phyloP scores from a whole-genome alignment of 2,113 vertebrate species.

The Perca schrenkii region DNA sequence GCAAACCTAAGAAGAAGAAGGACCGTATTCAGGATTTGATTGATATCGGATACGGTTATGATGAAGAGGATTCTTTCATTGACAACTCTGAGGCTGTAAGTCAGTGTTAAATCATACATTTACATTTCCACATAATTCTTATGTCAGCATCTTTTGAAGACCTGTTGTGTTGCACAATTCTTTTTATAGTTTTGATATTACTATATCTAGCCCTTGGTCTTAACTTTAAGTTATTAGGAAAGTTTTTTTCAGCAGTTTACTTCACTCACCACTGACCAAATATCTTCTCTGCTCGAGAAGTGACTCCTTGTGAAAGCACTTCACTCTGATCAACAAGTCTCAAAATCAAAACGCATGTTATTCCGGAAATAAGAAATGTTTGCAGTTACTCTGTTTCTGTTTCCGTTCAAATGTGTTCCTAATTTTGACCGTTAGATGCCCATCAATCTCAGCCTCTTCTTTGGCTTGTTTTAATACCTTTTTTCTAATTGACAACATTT shows the following conservation, averaged over 20 bases:
- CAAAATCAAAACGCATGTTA: background rate
- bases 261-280: background rate
- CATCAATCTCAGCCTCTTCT: background rate
- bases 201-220: background rate
- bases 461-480: background rate
- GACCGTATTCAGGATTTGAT: slow-evolving; percentile 95
- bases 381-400: background rate
- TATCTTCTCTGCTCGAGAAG: background rate
- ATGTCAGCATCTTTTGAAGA: background rate
- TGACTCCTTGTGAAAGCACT: too few relatives aligned
- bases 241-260: background rate
- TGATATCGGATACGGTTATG: slow-evolving; percentile 96
- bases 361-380: background rate
- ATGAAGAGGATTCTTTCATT: slow-evolving; percentile 97
- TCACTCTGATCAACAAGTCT: background rate
- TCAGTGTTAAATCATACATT: slow-evolving; percentile 33
- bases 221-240: too few relatives aligned
- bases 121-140: background rate
- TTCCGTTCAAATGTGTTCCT: background rate
- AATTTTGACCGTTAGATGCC: background rate
- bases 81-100: slow-evolving; percentile 98
- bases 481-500: background rate
- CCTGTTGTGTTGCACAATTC: background rate
- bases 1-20: slow-evolving; percentile 86
- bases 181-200: background rate